Evolutionary conservation across 1,140 invertebrate species (phyloP).

Genomic region (Agrilus planipennis): DNA sequence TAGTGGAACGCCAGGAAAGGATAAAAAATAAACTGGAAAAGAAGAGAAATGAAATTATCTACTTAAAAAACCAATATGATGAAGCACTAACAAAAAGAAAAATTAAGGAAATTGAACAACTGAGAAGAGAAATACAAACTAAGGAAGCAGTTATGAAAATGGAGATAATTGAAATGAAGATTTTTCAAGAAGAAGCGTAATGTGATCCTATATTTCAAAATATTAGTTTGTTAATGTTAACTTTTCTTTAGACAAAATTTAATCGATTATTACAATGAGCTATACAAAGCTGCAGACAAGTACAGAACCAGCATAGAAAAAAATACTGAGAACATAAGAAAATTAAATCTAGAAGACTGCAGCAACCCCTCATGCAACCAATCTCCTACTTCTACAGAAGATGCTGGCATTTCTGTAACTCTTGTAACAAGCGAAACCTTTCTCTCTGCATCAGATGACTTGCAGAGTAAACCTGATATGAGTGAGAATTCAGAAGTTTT

Average conservation of each 20-base stretch:
- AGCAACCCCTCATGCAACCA: not conserved
- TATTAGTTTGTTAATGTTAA: constrained; percentile 9
- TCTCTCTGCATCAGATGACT: not conserved
- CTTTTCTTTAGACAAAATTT: constrained; percentile 20
- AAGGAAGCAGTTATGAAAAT: constrained; percentile 18
- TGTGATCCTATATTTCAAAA: constrained; percentile 23
- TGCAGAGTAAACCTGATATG: not conserved
- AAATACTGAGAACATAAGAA: constrained; percentile 10
- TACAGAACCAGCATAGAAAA: constrained; percentile 17
- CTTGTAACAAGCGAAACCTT: not conserved
- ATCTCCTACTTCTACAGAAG: not conserved
- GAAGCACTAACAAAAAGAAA: constrained; percentile 24
- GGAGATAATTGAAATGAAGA: constrained; percentile 19
- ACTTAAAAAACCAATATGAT: constrained; percentile 25
- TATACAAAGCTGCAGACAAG: constrained; percentile 16
- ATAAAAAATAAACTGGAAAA: constrained; percentile 17
- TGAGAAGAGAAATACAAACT: constrained; percentile 20
- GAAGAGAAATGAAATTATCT: constrained; percentile 19
- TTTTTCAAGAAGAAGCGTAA: constrained; percentile 28
- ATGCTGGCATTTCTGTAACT: not conserved
- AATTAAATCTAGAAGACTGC: not conserved
- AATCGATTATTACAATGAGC: constrained; percentile 24
- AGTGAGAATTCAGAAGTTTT: no score
- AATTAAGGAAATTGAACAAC: constrained; percentile 14
- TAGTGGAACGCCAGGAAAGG: constrained; percentile 24